Conservation (phyloP, 2,888 invertebrate genomes). For the Alcis repandata region DNA sequence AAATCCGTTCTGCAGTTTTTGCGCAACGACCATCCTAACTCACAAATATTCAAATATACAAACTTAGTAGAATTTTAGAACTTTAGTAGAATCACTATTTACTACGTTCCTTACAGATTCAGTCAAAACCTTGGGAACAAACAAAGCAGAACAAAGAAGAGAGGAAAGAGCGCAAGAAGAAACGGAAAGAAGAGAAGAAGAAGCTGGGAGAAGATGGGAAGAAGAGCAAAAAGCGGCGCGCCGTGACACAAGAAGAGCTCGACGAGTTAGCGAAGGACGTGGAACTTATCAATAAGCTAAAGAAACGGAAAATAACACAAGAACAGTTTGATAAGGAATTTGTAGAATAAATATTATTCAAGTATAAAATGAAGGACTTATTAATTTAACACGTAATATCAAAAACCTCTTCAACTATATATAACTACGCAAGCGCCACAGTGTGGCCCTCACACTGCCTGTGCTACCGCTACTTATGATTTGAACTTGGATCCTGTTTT, state of each 20-base stretch:
- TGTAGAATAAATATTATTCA: conserved; percentile 59
- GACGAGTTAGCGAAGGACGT: conserved; percentile 93
- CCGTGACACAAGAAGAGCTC: conserved; percentile 90
- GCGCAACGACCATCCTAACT: too few species aligned
- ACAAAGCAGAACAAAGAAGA: conserved; percentile 90
- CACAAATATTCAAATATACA: too few species aligned
- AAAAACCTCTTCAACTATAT: too few species aligned
- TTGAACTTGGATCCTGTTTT: too few species aligned
- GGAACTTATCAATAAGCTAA: conserved; percentile 93
- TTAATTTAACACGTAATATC: too few species aligned
- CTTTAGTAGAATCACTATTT: too few species aligned
- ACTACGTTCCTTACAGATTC: conserved; percentile 67
- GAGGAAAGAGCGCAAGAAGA: conserved; percentile 87
- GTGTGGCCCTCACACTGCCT: too few species aligned
- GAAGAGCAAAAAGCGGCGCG: conserved; percentile 71
- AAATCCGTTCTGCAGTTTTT: too few species aligned
- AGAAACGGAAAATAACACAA: conserved; percentile 92
- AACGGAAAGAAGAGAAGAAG: conserved; percentile 87
- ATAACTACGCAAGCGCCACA: too few species aligned
- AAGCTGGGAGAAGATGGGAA: conserved; percentile 80
- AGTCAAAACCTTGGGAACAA: conserved; percentile 92
- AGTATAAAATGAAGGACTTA: not conserved
- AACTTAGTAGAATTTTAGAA: too few species aligned
- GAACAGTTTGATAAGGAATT: conserved; percentile 89
- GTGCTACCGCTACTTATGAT: too few species aligned